These are phyloP conservation scores for Mythimna ferrago DNA, from an alignment of 2,888 invertebrate species.

Conservation along the genomic window DNA sequence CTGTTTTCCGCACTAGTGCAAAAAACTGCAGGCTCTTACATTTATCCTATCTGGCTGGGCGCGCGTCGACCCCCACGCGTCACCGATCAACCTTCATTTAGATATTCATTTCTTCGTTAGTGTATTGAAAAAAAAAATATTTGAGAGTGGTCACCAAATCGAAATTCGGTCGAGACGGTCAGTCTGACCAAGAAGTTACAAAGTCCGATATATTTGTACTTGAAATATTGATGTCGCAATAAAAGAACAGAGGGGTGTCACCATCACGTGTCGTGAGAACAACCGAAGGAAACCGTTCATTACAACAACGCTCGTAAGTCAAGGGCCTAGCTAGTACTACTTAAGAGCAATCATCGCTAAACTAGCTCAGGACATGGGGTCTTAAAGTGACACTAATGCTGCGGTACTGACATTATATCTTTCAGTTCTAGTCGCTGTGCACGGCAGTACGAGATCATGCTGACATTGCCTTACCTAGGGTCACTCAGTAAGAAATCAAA, in stretches of 20 bases:
- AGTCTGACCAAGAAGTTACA: background rate
- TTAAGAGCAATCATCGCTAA: conserved; percentile 55
- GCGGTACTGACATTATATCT: conserved; percentile 7
- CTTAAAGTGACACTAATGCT: conserved; percentile 32
- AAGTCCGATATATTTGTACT: background rate
- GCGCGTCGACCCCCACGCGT: too few species aligned
- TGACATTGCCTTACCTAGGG: too few species aligned
- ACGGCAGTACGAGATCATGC: background rate
- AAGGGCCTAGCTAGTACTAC: conserved; percentile 52
- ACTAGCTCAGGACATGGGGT: conserved; percentile 50
- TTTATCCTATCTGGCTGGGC: too few species aligned
- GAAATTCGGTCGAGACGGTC: too few species aligned
- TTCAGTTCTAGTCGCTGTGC: background rate
- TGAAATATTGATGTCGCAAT: conserved; percentile 37
- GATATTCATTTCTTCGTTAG: too few species aligned
- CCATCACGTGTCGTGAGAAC: conserved; percentile 44
- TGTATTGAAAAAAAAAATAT: too few species aligned
- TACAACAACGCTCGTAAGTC: conserved; percentile 50
- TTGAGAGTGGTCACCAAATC: too few species aligned
- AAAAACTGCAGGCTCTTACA: too few species aligned
- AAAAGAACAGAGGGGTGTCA: conserved; percentile 53
- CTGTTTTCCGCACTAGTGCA: too few species aligned
- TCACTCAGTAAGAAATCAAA: background rate
- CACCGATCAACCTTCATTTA: too few species aligned
- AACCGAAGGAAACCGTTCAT: conserved; percentile 49